These are phyloP conservation scores for Apodemus sylvaticus DNA, from an alignment of 2,113 vertebrate genomes.

Conservation along the genomic window DNA sequence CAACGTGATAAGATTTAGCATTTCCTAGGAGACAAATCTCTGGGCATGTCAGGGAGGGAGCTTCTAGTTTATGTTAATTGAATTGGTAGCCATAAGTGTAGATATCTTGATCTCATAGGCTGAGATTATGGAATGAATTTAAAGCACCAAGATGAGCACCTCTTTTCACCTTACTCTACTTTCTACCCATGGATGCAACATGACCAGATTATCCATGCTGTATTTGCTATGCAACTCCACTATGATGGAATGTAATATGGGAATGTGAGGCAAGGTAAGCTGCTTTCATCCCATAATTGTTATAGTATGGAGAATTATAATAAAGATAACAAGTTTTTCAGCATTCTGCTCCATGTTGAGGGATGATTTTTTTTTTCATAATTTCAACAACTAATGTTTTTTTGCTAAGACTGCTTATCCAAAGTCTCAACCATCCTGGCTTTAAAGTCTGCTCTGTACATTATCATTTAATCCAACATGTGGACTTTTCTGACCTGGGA, in stretches of 20 bases:
- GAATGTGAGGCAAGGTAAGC: background rate
- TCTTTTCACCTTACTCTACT: background rate
- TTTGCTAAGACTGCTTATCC: background rate
- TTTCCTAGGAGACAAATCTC: background rate
- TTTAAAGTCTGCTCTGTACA: background rate
- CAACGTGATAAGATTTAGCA: background rate
- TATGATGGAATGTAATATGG: background rate
- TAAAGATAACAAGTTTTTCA: background rate
- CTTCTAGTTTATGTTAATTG: background rate
- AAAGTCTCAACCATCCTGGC: background rate
- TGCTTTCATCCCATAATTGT: background rate
- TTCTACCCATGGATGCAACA: too few relatives aligned
- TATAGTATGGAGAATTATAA: background rate
- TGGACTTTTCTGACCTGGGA: background rate
- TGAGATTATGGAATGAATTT: background rate
- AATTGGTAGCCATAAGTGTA: too few relatives aligned
- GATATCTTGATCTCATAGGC: too few relatives aligned
- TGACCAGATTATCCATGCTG: background rate
- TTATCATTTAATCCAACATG: too few relatives aligned
- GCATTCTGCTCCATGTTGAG: background rate
- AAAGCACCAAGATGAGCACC: background rate
- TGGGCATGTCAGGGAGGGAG: background rate
- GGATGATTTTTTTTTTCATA: background rate
- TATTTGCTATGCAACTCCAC: background rate
- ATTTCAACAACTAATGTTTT: background rate